Base-by-base conservation (phyloP, 2,888 invertebrate species). In the Cheilosia variabilis region DNA sequence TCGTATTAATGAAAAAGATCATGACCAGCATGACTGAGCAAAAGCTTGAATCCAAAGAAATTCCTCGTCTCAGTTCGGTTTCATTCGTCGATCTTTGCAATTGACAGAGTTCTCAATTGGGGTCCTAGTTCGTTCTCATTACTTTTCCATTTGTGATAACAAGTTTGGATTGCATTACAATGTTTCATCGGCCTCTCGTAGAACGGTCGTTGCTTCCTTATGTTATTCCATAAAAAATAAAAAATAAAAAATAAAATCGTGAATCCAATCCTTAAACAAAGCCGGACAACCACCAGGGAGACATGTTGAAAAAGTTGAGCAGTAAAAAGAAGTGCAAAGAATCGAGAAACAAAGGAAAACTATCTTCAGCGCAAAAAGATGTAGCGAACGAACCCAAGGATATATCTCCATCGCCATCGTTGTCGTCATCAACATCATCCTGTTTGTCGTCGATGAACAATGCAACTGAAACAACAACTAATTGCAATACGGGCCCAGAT, bases 401-500 rank as follows among this genome's bases (percentile, higher is more conserved):
- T 79, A 60, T 41, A 63, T 45, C 17, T 53, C 24, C 66, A 47
- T 57, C 50, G 41, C n/a, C 47, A 41, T 17, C 62, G 24, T 50
- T 63, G 43, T 31, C 50, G 41, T 34, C 62, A 22, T 17, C 72
- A 34, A 58, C 60, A 37, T 72, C 50, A 34, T 77, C 77, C 66
- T 77, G 63, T 66, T 65, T 62, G 47, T 53, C 43, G 31, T 53
- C 76, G 19, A 57, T 53, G 50, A 53, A 79, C 68, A 79, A 69
- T 84, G 31, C 69, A 41, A 68, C 47, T 22, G 52, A 52, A 73
- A 69, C 65, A 69, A 75, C 69, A 69, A 84, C 73, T 79, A 79
- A 84, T 84, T 84, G 79, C 79, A 79, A 65, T 53, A 52, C 41
- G 58, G 75, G 58, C 75, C 69, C 83, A 65, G 73, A 69, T 84